phyloP scores from a whole-genome alignment of 2,888 invertebrate genomes.

The Eulithis testata region DNA sequence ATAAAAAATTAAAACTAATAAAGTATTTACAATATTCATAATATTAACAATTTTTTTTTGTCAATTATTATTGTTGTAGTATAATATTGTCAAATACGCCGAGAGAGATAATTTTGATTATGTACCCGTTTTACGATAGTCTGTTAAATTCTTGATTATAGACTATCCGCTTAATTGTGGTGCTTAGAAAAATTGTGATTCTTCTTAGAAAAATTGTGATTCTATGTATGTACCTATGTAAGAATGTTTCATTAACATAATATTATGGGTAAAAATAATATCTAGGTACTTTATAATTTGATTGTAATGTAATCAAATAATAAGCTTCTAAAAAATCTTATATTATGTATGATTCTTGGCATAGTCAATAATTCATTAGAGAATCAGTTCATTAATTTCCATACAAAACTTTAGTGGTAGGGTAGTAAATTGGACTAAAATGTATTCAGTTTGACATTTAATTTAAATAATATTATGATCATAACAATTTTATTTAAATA shows the following conservation, averaged over 20 bases:
- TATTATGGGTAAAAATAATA: constrained; percentile 4
- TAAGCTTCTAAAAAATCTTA: too few species aligned
- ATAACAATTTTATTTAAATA: constrained; percentile 44
- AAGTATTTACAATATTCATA: too few species aligned
- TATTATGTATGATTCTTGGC: not conserved
- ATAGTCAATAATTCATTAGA: too few species aligned
- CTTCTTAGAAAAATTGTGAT: constrained; percentile 63
- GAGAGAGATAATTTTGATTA: too few species aligned
- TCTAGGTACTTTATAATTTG: not conserved
- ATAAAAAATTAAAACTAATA: too few species aligned
- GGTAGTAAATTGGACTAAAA: too few species aligned
- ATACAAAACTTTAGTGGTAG: too few species aligned
- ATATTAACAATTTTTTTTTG: too few species aligned
- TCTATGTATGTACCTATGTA: constrained; percentile 13
- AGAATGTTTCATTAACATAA: constrained; percentile 3
- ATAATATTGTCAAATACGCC: constrained; percentile 1
- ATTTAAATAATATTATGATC: constrained; percentile 15
- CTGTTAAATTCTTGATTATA: constrained; percentile 27
- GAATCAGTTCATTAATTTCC: too few species aligned
- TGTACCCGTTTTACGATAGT: too few species aligned
- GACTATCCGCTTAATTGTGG: constrained; percentile 63
- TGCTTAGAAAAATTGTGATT: constrained; percentile 69
- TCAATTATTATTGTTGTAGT: constrained; percentile 16
- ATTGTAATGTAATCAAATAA: too few species aligned
- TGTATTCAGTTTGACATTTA: not conserved